Conservation (phyloP, 2,113 vertebrate genomes). For the Aspidoscelis tigris region DNA sequence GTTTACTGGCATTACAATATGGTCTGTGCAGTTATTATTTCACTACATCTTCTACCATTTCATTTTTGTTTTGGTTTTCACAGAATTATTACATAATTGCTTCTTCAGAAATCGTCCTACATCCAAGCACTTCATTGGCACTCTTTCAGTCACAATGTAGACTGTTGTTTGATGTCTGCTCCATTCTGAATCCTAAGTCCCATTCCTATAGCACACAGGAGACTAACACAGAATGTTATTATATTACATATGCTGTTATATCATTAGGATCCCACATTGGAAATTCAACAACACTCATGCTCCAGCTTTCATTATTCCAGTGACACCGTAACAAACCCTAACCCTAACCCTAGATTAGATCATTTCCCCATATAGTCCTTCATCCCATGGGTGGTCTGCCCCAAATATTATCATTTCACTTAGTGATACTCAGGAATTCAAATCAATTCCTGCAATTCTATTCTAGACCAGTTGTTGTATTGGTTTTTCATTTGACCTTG, state of each 20-base stretch:
- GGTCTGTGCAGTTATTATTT: not conserved
- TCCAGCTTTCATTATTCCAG: not conserved
- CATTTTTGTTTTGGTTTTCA: no score
- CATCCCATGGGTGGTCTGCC: not conserved
- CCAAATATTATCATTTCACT: not conserved
- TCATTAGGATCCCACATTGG: not conserved
- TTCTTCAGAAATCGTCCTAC: not conserved
- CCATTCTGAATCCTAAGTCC: not conserved
- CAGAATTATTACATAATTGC: not conserved
- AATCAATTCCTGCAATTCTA: not conserved
- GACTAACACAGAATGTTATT: not conserved
- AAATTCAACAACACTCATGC: not conserved
- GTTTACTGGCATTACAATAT: not conserved
- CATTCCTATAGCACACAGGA: not conserved
- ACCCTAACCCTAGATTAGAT: not conserved
- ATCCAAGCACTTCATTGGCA: not conserved
- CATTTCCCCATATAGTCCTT: not conserved
- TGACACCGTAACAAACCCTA: not conserved
- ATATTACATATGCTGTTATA: not conserved
- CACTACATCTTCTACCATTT: not conserved
- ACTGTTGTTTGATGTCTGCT: not conserved
- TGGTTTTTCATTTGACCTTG: not conserved
- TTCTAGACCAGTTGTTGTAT: not conserved
- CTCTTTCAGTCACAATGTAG: not conserved
- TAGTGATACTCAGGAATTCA: not conserved